Evolutionary conservation across 2,113 vertebrate genomes (phyloP).

Genomic region (Rhegmatorhina hoffmannsi): DNA sequence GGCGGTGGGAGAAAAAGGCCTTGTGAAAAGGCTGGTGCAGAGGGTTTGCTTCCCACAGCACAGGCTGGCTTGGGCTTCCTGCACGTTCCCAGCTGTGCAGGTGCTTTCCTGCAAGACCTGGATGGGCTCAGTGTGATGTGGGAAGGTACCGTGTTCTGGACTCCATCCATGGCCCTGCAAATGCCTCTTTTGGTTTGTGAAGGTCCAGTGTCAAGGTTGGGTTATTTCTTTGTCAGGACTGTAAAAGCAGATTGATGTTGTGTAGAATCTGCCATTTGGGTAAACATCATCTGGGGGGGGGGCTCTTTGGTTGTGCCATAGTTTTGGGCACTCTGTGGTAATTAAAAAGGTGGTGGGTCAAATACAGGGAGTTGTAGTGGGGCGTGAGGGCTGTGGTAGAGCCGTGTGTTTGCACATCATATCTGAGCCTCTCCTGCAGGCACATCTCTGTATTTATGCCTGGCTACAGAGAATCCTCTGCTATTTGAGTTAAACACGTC

Average conservation of each 20-base stretch:
- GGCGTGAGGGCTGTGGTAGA: neutral
- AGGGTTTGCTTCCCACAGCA: neutral
- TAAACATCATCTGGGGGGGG: fast-evolving
- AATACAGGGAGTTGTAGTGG: neutral
- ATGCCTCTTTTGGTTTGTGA: neutral
- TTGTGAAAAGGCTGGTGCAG: fast-evolving
- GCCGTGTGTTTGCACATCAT: fast-evolving
- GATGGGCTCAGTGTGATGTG: neutral
- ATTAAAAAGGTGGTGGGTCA: neutral
- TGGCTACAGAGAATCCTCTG: neutral
- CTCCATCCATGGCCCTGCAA: neutral
- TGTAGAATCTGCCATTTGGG: neutral
- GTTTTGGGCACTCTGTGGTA: neutral
- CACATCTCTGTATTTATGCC: neutral
- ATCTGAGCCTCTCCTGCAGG: neutral
- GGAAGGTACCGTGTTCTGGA: neutral
- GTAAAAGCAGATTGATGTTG: neutral
- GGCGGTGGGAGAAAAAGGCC: neutral
- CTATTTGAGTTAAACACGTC: neutral
- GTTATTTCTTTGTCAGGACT: neutral
- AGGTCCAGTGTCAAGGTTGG: neutral
- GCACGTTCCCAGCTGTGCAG: neutral
- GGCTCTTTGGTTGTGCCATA: neutral
- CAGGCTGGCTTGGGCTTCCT: neutral
- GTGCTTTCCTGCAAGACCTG: neutral